These are phyloP conservation scores for Anomalospiza imberbis DNA, from an alignment of 2,797 vertebrate genomes.

Conservation along the genomic window DNA sequence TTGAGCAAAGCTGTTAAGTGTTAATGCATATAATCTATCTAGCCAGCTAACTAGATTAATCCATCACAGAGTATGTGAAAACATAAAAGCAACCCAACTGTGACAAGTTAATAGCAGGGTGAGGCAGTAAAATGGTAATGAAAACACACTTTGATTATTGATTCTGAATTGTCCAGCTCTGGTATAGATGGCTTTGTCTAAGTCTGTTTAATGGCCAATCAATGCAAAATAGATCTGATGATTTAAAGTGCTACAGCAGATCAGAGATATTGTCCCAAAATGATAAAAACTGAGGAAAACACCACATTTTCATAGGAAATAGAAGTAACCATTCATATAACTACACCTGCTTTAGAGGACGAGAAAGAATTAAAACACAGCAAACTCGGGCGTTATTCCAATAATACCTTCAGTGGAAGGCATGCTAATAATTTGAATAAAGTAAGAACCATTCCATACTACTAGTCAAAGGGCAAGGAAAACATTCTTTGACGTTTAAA, in stretches of 20 bases:
- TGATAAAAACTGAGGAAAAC: not conserved
- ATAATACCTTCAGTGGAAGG: not conserved
- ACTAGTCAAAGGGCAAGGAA: not conserved
- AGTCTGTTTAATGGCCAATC: conserved; percentile 66
- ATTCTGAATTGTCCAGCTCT: conserved; percentile 41
- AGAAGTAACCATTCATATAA: not conserved
- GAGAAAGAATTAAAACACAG: not conserved
- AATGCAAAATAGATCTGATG: conserved; percentile 66
- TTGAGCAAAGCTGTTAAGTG: conserved; percentile 65
- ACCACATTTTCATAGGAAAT: not conserved
- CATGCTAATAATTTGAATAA: not conserved
- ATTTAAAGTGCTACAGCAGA: conserved; percentile 59
- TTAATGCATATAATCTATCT: conserved; percentile 74
- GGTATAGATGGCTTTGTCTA: conserved; percentile 57
- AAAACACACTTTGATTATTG: conserved; percentile 72
- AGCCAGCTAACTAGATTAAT: conserved; percentile 78
- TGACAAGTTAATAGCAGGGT: conserved; percentile 72
- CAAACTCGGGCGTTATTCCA: not conserved
- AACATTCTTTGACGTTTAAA: not conserved
- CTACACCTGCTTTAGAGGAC: not conserved
- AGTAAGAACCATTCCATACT: not conserved
- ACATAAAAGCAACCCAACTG: conserved; percentile 68
- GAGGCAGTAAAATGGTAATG: conserved; percentile 64
- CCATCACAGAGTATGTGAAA: conserved; percentile 67
- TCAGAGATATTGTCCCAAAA: not conserved